These are phyloP conservation scores for Limnephilus auricula DNA, from an alignment of 2,888 invertebrate genomes.

Conservation along the genomic window DNA sequence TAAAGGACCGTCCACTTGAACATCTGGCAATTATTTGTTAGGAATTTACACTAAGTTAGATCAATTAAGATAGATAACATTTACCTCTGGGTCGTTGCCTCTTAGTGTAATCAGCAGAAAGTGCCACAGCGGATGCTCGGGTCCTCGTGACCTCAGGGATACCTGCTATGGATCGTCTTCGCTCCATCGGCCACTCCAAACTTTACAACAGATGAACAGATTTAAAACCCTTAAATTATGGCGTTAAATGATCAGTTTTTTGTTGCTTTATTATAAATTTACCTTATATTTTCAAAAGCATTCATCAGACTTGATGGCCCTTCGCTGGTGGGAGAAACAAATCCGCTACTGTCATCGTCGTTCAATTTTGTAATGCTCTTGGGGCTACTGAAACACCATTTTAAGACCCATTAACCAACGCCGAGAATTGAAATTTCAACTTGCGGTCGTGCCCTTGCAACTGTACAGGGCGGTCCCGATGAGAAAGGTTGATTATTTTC, in stretches of 20 bases:
- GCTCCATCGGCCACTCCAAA: conserved; percentile 50
- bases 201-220: neutral
- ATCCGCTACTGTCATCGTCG: conserved; percentile 64
- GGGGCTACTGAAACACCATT: conserved; percentile 26
- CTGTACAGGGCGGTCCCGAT: too few species aligned
- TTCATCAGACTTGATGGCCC: conserved; percentile 52
- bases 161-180: conserved; percentile 61
- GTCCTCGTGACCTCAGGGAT: conserved; percentile 31
- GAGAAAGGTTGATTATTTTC: too few species aligned
- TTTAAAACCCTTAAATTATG: neutral
- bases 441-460: too few species aligned
- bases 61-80: neutral
- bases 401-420: too few species aligned
- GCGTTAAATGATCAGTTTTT: neutral
- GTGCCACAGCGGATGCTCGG: conserved; percentile 14
- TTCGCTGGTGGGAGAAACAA: conserved; percentile 63
- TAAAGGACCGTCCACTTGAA: neutral
- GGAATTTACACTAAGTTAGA: neutral
- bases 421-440: too few species aligned
- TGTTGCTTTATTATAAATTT: conserved; percentile 1
- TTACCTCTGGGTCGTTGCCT: conserved; percentile 55
- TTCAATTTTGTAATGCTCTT: conserved; percentile 45
- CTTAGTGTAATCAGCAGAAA: conserved; percentile 63
- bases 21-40: neutral
- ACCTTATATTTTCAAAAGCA: conserved; percentile 40